Percentiles rank a stretch among this genome's conserved stretches.
These are phyloP conservation scores for Haliclystus octoradiatus DNA, from an alignment of 30 jellyfish, hydroid and myxozoan genomes.

Conservation along the genomic window DNA sequence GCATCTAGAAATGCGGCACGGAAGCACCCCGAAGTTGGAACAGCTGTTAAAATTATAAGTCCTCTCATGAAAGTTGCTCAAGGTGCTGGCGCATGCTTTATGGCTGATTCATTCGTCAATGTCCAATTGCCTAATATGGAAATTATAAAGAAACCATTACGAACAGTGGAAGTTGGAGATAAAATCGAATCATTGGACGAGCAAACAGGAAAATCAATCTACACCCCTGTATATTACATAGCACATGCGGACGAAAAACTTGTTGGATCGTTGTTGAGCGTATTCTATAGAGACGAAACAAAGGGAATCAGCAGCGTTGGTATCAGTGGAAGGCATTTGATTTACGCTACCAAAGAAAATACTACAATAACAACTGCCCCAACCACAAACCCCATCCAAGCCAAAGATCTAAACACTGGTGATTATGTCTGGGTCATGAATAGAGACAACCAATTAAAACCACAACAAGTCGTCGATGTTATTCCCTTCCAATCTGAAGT, in stretches of 20 bases:
- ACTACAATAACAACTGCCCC: not conserved
- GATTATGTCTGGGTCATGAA: conserved; percentile 25
- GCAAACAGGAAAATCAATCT: conserved; percentile 9
- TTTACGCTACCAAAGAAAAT: conserved; percentile 26
- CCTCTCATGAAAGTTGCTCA: not conserved
- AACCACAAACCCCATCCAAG: not conserved
- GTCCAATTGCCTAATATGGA: not conserved
- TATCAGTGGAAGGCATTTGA: conserved; percentile 33
- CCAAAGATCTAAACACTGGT: not conserved
- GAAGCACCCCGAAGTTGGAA: too few relatives aligned
- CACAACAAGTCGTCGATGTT: conserved; percentile 9
- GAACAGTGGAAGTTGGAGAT: conserved; percentile 25
- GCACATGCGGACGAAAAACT: conserved; percentile 22
- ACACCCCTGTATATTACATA: conserved; percentile 27
- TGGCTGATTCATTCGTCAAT: conserved; percentile 10
- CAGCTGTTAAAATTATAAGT: too few relatives aligned
- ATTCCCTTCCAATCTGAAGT: conserved; percentile 18
- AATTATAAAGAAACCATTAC: conserved; percentile 4
- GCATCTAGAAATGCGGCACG: conserved; percentile 5
- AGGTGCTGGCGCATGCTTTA: conserved; percentile 18
- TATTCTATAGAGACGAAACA: conserved; percentile 8
- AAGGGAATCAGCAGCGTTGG: conserved; percentile 10
- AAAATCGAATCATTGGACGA: conserved; percentile 31
- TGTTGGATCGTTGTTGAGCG: conserved; percentile 5
- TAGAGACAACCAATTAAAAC: not conserved